Conservation (phyloP, 2,797 vertebrate species). For the Falco columbarius region DNA sequence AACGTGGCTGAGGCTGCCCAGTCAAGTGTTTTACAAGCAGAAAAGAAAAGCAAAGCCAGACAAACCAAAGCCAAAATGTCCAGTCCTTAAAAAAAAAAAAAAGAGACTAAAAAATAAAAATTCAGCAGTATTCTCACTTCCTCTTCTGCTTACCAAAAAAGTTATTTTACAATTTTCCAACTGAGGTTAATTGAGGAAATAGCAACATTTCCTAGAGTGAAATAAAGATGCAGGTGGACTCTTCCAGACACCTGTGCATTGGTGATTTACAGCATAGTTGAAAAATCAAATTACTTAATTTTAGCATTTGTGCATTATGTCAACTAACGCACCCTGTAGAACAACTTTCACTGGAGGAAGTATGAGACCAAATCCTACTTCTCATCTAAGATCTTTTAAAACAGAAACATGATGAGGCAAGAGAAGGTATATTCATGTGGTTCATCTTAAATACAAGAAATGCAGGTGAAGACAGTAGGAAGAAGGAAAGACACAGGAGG, state of each 20-base stretch:
- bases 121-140: not conserved
- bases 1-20: not conserved
- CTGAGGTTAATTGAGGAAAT: not conserved
- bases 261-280: not conserved
- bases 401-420: not conserved
- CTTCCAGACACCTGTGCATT: not conserved
- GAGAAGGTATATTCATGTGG: not conserved
- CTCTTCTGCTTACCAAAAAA: not conserved
- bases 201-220: not conserved
- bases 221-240: not conserved
- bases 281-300: not conserved
- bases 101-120: not conserved
- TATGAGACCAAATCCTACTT: not conserved
- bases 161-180: not conserved
- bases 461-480: not conserved
- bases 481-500: not conserved
- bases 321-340: not conserved
- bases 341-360: not conserved
- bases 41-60: not conserved
- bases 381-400: not conserved
- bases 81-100: not conserved
- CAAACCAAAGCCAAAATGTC: not conserved
- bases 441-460: not conserved
- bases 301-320: not conserved
- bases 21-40: not conserved